phyloP scores from a whole-genome alignment of 2,888 invertebrate species.

The Tenthredo mesomela region DNA sequence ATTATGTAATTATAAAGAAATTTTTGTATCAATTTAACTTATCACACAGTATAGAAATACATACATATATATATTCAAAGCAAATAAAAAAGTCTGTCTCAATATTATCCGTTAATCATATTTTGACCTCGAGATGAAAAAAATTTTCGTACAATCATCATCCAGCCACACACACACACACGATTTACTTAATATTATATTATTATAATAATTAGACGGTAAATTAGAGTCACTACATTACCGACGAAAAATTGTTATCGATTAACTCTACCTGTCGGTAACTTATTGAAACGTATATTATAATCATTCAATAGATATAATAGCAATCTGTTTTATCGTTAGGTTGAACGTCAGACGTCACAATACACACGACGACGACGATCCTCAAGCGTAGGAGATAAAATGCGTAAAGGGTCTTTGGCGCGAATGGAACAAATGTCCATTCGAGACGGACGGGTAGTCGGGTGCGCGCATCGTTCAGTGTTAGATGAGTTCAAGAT shows the following conservation, averaged over 20 bases:
- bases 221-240: not conserved
- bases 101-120: not conserved
- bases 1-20: no score
- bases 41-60: no score
- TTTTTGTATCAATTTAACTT: no score
- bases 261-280: not conserved
- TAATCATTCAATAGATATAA: not conserved
- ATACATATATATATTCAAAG: no score
- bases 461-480: constrained; percentile 47
- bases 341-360: not conserved
- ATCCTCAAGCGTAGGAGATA: not conserved
- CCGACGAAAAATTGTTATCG: not conserved
- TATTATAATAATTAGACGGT: not conserved
- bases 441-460: not conserved
- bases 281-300: not conserved
- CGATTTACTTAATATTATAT: not conserved
- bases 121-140: constrained; percentile 1
- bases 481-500: constrained; percentile 27
- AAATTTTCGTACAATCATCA: not conserved
- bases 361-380: no score
- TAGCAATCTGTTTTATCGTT: not conserved
- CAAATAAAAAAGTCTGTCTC: no score
- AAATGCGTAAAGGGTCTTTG: constrained; percentile 44
- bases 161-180: not conserved
- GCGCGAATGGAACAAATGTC: constrained; percentile 42